Percentiles rank a stretch among this genome's conserved stretches.
phyloP scores from a whole-genome alignment of 2,113 vertebrate species.

The Elachura formosa region DNA sequence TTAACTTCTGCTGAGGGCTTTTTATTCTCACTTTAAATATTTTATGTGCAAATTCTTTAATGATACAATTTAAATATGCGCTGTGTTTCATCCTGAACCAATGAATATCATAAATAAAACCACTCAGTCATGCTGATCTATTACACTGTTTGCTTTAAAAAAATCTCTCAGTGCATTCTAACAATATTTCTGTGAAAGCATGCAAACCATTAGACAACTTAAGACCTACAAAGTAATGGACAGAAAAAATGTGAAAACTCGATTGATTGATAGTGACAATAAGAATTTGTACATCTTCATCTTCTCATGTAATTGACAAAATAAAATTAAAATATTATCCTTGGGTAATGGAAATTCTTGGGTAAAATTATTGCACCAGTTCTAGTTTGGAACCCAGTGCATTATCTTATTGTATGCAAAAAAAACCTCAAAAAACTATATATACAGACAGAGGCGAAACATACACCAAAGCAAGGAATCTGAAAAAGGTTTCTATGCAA shows the following conservation, averaged over 20 bases:
- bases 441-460: background rate
- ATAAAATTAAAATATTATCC: background rate
- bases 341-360: background rate
- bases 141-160: background rate
- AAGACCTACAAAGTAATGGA: background rate
- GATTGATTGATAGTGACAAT: background rate
- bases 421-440: background rate
- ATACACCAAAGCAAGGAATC: background rate
- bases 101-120: background rate
- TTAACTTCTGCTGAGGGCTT: background rate
- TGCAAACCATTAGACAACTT: background rate
- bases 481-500: background rate
- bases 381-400: background rate
- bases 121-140: background rate
- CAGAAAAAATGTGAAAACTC: background rate
- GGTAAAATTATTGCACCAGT: background rate
- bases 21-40: conserved; percentile 24
- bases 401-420: background rate
- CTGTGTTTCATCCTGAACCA: background rate
- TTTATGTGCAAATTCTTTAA: conserved; percentile 12
- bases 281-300: background rate
- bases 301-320: background rate
- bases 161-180: background rate
- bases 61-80: background rate
- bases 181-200: background rate